Conservation (phyloP, 2,797 vertebrate species). For the Pagetopsis macropterus region DNA sequence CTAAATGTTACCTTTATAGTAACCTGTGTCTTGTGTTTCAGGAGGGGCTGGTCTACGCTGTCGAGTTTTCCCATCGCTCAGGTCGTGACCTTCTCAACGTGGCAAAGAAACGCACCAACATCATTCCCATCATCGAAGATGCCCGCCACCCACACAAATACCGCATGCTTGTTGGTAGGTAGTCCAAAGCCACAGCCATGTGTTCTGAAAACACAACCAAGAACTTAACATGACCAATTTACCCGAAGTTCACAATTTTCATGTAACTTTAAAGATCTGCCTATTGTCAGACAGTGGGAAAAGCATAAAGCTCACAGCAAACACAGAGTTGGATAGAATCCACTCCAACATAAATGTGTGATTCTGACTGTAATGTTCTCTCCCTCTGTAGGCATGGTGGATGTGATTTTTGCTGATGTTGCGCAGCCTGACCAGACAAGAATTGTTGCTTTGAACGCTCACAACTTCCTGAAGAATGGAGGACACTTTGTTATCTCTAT, state of each 20-base stretch:
- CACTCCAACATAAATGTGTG: neutral
- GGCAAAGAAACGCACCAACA: conserved; percentile 95
- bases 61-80: conserved; percentile 94
- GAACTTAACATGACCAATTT: neutral
- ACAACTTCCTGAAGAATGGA: conserved; percentile 93
- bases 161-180: conserved; percentile 92
- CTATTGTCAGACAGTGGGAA: neutral
- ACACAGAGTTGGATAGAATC: neutral
- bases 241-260: neutral
- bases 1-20: neutral
- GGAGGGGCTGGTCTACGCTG: conserved; percentile 95
- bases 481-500: conserved; percentile 96
- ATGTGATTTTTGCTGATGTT: conserved; percentile 95
- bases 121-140: conserved; percentile 95
- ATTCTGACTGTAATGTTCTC: neutral
- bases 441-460: conserved; percentile 94
- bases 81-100: conserved; percentile 95
- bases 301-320: neutral
- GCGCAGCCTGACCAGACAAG: conserved; percentile 95
- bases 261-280: neutral
- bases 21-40: conserved; percentile 23
- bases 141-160: conserved; percentile 95
- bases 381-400: conserved; percentile 89
- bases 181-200: neutral
- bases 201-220: neutral